Evolutionary conservation across 2,113 vertebrate genomes (phyloP).

Genomic region (Gallinago media): DNA sequence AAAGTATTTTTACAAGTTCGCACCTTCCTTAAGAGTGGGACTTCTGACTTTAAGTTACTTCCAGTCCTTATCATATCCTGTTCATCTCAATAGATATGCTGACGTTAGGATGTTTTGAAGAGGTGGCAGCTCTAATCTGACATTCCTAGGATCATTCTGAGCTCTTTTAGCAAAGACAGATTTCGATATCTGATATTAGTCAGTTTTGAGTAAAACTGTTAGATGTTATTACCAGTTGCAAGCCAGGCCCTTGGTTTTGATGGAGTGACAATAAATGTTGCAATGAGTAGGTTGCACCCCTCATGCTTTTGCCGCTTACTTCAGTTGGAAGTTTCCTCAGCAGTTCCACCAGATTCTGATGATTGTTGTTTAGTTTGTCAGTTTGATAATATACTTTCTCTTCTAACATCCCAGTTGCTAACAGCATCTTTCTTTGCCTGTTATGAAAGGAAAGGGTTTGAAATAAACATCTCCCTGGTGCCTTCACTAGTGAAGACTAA

Average conservation of each 20-base stretch:
- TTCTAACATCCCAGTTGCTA: neutral
- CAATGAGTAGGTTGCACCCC: neutral
- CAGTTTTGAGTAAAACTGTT: neutral
- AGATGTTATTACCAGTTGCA: neutral
- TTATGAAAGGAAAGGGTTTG: neutral
- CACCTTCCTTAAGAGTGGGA: accelerated
- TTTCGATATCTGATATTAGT: neutral
- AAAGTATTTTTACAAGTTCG: neutral
- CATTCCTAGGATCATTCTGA: neutral
- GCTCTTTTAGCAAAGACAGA: neutral
- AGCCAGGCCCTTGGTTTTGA: neutral
- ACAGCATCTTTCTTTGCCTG: neutral
- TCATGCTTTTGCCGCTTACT: neutral
- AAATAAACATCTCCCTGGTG: neutral
- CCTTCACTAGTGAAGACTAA: neutral
- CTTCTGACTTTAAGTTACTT: neutral
- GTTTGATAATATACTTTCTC: neutral
- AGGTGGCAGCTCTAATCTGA: neutral
- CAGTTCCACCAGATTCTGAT: neutral
- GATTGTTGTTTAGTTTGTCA: neutral
- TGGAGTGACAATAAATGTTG: neutral
- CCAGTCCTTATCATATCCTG: neutral
- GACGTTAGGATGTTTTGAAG: neutral
- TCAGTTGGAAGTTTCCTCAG: neutral
- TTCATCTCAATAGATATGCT: neutral